Percentiles rank a stretch among this genome's conserved stretches.
phyloP scores from a whole-genome alignment of 1,140 invertebrate species.

The Anastrepha ludens region DNA sequence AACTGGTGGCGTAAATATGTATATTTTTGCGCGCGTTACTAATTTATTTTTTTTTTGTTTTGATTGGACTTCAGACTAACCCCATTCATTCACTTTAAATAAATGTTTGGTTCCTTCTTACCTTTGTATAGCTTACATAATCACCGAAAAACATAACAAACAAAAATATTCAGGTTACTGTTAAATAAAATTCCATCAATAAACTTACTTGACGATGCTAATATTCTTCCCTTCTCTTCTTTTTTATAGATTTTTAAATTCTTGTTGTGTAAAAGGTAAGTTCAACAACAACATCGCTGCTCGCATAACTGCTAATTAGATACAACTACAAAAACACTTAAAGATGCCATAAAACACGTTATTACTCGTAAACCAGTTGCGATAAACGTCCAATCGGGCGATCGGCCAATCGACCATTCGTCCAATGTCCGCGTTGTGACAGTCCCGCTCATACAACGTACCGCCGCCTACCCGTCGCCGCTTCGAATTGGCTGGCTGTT shows the following conservation, averaged over 20 bases:
- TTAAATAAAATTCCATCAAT: not conserved
- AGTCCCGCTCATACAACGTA: not conserved
- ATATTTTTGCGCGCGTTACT: not conserved
- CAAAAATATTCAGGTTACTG: not conserved
- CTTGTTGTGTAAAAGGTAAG: not conserved
- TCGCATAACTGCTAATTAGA: conserved; percentile 18
- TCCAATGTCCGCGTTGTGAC: not conserved
- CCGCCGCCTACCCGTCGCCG: not conserved
- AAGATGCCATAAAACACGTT: conserved; percentile 36
- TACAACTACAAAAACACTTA: conserved; percentile 35
- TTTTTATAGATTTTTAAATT: not conserved
- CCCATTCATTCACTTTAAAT: not conserved
- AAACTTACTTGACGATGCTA: not conserved
- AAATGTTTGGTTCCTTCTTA: not conserved
- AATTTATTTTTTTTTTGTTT: not conserved
- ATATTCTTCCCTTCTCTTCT: not conserved
- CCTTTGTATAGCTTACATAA: not conserved
- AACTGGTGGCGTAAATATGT: not conserved
- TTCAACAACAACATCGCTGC: not conserved
- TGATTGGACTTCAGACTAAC: not conserved
- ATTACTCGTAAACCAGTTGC: conserved; percentile 33
- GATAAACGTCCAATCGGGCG: conserved; percentile 11
- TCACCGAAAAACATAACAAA: not conserved
- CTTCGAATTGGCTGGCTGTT: not conserved
- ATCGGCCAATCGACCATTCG: conserved; percentile 6